phyloP scores from a whole-genome alignment of 2,888 invertebrate genomes.

The Myathropa florea region DNA sequence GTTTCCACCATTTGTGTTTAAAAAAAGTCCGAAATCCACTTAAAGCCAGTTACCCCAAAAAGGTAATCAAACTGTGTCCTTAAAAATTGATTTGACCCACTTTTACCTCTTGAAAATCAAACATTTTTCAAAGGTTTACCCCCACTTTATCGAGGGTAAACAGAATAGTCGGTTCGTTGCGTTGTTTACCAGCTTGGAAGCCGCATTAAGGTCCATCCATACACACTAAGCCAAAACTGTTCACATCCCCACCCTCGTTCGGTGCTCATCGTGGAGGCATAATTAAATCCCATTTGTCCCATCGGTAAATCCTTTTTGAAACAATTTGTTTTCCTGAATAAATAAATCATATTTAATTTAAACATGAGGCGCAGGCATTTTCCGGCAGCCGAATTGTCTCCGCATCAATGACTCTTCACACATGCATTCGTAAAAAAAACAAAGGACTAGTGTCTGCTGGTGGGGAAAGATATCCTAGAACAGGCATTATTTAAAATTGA shows the following conservation, averaged over 20 bases:
- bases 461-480: conserved; percentile 35
- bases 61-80: not conserved
- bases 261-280: conserved; percentile 11
- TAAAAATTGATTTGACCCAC: conserved; percentile 15
- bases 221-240: not conserved
- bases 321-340: conserved; percentile 17
- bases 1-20: no score
- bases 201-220: conserved; percentile 7
- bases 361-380: conserved; percentile 47
- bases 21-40: not conserved
- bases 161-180: conserved; percentile 1
- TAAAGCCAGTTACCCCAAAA: no score
- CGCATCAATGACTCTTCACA: conserved; percentile 33
- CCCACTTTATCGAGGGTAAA: not conserved
- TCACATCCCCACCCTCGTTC: not conserved
- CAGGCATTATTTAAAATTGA: conserved; percentile 57
- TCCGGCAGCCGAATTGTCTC: conserved; percentile 16
- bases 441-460: conserved; percentile 46
- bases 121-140: conserved; percentile 5
- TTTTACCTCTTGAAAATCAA: not conserved
- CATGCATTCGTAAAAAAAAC: not conserved
- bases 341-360: conserved; percentile 55
- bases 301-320: not conserved
- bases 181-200: conserved; percentile 4
- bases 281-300: conserved; percentile 24